phyloP scores from a whole-genome alignment of 2,113 vertebrate species.

The Nestor notabilis region DNA sequence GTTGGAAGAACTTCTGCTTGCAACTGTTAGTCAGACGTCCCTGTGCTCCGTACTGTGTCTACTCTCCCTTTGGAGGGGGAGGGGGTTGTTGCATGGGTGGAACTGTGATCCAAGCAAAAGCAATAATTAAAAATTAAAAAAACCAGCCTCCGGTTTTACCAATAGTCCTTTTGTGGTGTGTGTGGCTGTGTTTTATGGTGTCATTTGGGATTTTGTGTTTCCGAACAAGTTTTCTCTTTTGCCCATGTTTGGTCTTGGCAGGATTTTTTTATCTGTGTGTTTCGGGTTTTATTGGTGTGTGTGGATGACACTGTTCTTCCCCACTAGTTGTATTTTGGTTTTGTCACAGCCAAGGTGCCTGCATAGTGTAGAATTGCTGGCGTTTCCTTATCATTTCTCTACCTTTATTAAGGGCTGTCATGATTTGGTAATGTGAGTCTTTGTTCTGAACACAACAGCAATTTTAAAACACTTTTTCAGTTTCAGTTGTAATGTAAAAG shows the following conservation, averaged over 20 bases:
- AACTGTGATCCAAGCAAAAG: not conserved
- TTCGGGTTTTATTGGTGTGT: not conserved
- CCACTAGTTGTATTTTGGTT: not conserved
- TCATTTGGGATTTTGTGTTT: not conserved
- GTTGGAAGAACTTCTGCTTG: not conserved
- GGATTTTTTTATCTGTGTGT: not conserved
- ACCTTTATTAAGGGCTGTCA: not conserved
- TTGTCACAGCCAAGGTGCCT: not conserved
- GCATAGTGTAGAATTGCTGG: not conserved
- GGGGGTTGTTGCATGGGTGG: not conserved
- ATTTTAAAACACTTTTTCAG: not conserved
- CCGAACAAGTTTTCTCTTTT: not conserved
- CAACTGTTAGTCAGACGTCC: not conserved
- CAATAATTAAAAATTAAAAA: not conserved
- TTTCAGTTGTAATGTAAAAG: not conserved
- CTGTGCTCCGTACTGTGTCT: not conserved
- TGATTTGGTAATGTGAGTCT: not conserved
- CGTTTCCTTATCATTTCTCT: not conserved
- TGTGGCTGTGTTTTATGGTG: not conserved
- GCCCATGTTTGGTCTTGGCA: not conserved
- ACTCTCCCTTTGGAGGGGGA: not conserved
- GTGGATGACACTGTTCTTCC: not conserved
- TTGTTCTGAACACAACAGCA: not conserved
- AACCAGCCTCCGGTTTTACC: not conserved
- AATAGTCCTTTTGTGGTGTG: not conserved